Evolutionary conservation across 2,113 vertebrate genomes (phyloP).

Genomic region (Siphamia tubifer): DNA sequence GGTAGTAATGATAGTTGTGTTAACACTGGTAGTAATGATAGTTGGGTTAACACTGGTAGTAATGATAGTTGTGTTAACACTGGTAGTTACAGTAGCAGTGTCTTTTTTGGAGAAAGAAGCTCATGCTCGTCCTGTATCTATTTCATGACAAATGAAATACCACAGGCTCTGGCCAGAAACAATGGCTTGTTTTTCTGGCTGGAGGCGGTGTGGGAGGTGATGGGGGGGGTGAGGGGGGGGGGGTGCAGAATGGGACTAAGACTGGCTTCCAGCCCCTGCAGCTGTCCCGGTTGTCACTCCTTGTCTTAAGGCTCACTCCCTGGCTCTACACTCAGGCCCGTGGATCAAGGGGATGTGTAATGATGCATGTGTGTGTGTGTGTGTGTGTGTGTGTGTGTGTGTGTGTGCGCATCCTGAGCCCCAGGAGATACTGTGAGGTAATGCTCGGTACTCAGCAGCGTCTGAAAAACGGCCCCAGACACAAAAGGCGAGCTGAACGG

Average conservation of each 20-base stretch:
- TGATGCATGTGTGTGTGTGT: constrained; percentile 20
- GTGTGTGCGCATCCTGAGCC: constrained; percentile 14
- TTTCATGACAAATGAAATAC: constrained; percentile 84
- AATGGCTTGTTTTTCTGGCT: constrained; percentile 73
- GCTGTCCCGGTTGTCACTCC: constrained; percentile 80
- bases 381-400: constrained; percentile 24
- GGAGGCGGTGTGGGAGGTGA: constrained; percentile 51
- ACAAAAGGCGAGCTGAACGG: constrained; percentile 70
- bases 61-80: too few species aligned
- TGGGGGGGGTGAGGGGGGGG: constrained; percentile 20
- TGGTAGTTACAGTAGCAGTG: too few species aligned
- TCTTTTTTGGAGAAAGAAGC: constrained; percentile 63
- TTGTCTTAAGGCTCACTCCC: constrained; percentile 81
- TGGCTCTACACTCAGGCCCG: constrained; percentile 61
- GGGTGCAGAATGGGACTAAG: constrained; percentile 38
- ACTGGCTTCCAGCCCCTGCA: constrained; percentile 73
- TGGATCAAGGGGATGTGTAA: constrained; percentile 68
- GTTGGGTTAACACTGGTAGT: too few species aligned
- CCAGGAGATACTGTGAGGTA: constrained; percentile 38
- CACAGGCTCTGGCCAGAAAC: constrained; percentile 72
- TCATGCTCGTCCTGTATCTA: constrained; percentile 71
- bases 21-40: too few species aligned
- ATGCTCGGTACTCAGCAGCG: constrained; percentile 43
- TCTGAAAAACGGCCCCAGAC: constrained; percentile 65
- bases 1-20: too few species aligned